Evolutionary conservation across 2,888 invertebrate species (phyloP), one percentile per base, ranked within the genome.

Genomic region (Lasiommata megera): DNA sequence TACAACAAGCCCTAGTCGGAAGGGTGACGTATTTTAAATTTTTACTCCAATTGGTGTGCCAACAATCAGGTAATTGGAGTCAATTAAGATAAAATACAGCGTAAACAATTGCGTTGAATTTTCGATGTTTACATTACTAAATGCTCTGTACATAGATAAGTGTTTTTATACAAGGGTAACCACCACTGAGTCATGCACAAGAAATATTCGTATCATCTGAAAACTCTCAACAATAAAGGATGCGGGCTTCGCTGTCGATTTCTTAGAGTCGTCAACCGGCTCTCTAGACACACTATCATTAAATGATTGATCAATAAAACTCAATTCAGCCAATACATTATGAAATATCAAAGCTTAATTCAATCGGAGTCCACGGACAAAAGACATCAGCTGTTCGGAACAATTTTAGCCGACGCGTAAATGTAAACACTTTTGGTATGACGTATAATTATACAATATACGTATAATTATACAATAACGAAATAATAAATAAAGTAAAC

Each of bases 171-270:
- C 53, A 60, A 71, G 64, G 58, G 64, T 61, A 64, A 64, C 64
- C 56, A 60, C 56, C 43, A 65, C 67, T 68, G 66, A 71, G 62
- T 73, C 72, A 70, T 68, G 68, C 65, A 65, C 56, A 65, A 68
- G 58, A 62, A 58, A 58, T 63, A 61, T 64, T 67, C 70, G 65
- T 64, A 74, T 70, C 69, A 67, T 66, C 76, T 73, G 66, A 77
- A 77, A 78, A 72, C 71, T 79, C 74, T 77, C 72, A 69, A 78
- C 79, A 84, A 82, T 83, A 84, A 76, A 74, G 82, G 74, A 84
- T 82, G 84, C 85, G 84, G 84, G 84, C 70, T 72, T 67, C 67
- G 14, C 7, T 37, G 14, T 16, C 29, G 46, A 9, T 44, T 9
- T 29, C 5, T 14, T 16, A 11, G 29, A 31, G 46, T 40, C 40